phyloP scores from a whole-genome alignment of 2,113 vertebrate species.

The Amphiprion percula region DNA sequence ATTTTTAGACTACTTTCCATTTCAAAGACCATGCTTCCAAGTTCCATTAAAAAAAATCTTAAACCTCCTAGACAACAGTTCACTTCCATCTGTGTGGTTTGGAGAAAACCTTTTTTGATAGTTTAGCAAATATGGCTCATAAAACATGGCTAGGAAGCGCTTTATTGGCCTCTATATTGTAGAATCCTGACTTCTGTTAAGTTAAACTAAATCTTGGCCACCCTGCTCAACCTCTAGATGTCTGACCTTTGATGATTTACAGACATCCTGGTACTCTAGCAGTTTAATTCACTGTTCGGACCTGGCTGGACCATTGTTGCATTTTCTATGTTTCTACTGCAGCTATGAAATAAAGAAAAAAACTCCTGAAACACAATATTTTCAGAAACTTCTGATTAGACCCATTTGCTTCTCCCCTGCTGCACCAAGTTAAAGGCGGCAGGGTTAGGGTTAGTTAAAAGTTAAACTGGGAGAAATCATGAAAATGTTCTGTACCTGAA shows the following conservation, averaged over 20 bases:
- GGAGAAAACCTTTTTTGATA: not conserved
- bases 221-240: not conserved
- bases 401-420: not conserved
- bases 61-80: too few relatives aligned
- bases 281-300: too few relatives aligned
- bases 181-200: too few relatives aligned
- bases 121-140: not conserved
- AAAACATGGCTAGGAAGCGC: too few relatives aligned
- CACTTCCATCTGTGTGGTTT: too few relatives aligned
- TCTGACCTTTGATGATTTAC: slow-evolving; percentile 10
- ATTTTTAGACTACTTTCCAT: too few relatives aligned
- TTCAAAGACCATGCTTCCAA: too few relatives aligned
- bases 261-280: too few relatives aligned
- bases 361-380: not conserved
- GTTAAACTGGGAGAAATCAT: not conserved
- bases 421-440: not conserved
- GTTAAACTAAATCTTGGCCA: too few relatives aligned
- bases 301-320: not conserved
- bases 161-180: too few relatives aligned
- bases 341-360: not conserved
- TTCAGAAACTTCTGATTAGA: slow-evolving; percentile 19
- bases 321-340: not conserved
- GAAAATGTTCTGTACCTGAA: slow-evolving; percentile 3
- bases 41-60: too few relatives aligned
- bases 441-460: not conserved